These are phyloP conservation scores for Xiphophorus maculatus DNA, from an alignment of 2,113 vertebrate species.

Conservation along the genomic window DNA sequence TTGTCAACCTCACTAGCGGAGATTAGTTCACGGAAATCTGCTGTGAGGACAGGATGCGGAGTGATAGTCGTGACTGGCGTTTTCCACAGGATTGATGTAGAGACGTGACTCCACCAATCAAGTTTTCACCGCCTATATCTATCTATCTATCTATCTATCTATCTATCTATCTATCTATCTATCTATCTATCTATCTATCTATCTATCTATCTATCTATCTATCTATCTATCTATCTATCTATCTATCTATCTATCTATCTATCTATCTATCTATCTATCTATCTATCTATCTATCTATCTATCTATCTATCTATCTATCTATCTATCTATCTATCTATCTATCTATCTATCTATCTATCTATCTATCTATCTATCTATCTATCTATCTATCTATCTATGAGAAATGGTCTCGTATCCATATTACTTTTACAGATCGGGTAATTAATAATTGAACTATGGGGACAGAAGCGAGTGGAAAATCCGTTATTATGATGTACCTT, in stretches of 20 bases:
- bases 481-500: constrained; percentile 69
- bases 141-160: constrained; percentile 47
- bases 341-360: constrained; percentile 47
- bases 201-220: constrained; percentile 38
- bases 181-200: constrained; percentile 40
- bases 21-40: background rate
- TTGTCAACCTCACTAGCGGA: background rate
- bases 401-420: background rate
- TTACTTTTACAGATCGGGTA: background rate
- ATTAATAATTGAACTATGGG: background rate
- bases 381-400: constrained; percentile 37
- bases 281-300: constrained; percentile 34
- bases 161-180: constrained; percentile 41
- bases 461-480: constrained; percentile 13
- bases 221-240: constrained; percentile 25
- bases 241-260: constrained; percentile 29
- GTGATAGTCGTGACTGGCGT: constrained; percentile 61
- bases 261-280: constrained; percentile 28
- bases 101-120: constrained; percentile 12
- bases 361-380: constrained; percentile 41
- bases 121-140: constrained; percentile 8
- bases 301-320: constrained; percentile 30
- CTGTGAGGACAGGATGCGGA: constrained; percentile 47
- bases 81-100: constrained; percentile 24
- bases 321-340: constrained; percentile 39